Conservation (phyloP, 1,140 invertebrate species). For the Drosophila busckii region DNA sequence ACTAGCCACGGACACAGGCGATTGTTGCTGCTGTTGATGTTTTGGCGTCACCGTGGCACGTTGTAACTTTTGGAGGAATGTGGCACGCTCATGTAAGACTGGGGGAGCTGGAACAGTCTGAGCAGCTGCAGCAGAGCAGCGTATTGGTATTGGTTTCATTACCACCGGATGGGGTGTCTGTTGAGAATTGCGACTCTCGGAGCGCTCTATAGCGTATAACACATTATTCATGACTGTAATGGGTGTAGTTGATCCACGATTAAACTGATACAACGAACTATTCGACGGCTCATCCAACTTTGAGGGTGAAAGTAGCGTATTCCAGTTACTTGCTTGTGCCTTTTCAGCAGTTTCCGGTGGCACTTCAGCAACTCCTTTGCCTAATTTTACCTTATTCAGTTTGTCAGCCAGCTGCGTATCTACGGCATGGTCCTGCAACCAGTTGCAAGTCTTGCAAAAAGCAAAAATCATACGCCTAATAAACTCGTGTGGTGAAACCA, state of each 20-base stretch:
- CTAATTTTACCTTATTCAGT: slow-evolving; percentile 50
- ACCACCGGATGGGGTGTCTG: slow-evolving; percentile 24
- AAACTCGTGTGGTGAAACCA: slow-evolving; percentile 73
- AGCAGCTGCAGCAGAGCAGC: slow-evolving; percentile 8
- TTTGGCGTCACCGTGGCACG: slow-evolving; percentile 39
- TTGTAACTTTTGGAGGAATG: slow-evolving; percentile 63
- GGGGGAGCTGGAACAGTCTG: too few relatives aligned
- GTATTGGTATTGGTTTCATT: slow-evolving; percentile 61
- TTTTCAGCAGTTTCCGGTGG: slow-evolving; percentile 3
- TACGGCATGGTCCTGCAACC: slow-evolving; percentile 65
- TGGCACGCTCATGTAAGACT: slow-evolving; percentile 34
- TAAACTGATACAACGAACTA: slow-evolving; percentile 12
- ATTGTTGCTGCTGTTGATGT: slow-evolving; percentile 4
- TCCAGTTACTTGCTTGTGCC: not conserved
- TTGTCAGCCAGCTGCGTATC: slow-evolving; percentile 40
- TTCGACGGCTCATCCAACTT: slow-evolving; percentile 2
- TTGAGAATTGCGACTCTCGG: slow-evolving; percentile 55
- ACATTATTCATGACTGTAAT: slow-evolving; percentile 69
- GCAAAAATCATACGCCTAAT: slow-evolving; percentile 71
- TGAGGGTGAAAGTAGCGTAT: not conserved
- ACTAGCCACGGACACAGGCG: slow-evolving; percentile 10
- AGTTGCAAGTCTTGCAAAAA: slow-evolving; percentile 65
- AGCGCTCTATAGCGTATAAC: slow-evolving; percentile 63
- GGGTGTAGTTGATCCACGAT: slow-evolving; percentile 39
- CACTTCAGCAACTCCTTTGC: slow-evolving; percentile 31